Conservation (phyloP, 2,113 vertebrate genomes). For the Halcyon senegalensis region DNA sequence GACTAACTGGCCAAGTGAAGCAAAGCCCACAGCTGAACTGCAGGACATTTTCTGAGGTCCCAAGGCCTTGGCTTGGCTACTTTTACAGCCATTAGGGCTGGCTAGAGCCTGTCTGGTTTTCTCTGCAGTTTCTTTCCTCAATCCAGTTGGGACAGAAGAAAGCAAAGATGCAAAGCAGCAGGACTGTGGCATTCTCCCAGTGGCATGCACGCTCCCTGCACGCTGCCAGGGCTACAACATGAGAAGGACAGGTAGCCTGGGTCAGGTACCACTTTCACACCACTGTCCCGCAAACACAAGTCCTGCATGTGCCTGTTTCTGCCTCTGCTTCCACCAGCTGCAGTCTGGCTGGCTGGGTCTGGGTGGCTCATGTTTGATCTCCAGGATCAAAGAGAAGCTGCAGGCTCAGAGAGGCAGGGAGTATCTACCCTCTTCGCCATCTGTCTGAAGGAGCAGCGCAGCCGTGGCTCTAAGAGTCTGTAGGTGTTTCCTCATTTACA, state of each 20-base stretch:
- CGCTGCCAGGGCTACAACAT: accelerated
- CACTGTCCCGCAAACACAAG: background rate
- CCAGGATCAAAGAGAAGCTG: background rate
- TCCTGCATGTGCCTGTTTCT: background rate
- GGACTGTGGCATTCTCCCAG: background rate
- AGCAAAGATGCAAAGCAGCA: background rate
- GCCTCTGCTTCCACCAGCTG: background rate
- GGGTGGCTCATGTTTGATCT: background rate
- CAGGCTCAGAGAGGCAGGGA: background rate
- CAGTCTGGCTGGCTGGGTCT: background rate
- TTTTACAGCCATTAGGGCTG: background rate
- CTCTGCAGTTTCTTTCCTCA: background rate
- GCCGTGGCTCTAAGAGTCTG: background rate
- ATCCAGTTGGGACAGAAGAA: background rate
- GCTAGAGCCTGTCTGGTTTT: background rate
- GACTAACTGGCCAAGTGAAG: background rate
- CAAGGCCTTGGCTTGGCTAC: background rate
- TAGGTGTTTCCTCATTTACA: background rate
- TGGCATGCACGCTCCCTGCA: accelerated
- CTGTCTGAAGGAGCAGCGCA: background rate
- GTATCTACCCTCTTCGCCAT: background rate
- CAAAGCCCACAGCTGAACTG: background rate
- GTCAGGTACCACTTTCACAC: background rate
- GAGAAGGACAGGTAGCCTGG: background rate
- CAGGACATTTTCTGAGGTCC: background rate